Conservation (phyloP, 2,888 invertebrate species). For the Bellardia pandia region DNA sequence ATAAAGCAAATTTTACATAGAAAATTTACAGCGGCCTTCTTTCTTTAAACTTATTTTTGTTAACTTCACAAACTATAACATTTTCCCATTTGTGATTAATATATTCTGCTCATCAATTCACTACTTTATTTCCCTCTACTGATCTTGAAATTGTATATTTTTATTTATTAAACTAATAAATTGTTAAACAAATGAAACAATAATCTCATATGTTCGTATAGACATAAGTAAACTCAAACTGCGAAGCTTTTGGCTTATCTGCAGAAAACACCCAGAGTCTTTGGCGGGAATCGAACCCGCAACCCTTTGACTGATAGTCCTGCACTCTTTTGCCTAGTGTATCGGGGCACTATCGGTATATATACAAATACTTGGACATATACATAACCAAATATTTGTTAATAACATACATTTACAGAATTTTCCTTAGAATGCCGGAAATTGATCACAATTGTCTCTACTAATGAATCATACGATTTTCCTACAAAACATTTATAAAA, state of each 20-base stretch:
- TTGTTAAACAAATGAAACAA: background rate
- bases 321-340: background rate
- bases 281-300: no score
- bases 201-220: background rate
- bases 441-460: background rate
- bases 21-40: no score
- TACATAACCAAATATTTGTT: background rate
- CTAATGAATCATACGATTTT: slow-evolving; percentile 1
- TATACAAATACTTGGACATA: no score
- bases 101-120: background rate
- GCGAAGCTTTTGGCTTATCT: no score
- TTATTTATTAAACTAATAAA: slow-evolving; percentile 1
- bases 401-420: background rate
- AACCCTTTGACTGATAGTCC: no score
- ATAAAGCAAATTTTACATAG: no score
- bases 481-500: background rate
- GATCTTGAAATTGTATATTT: background rate
- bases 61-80: background rate
- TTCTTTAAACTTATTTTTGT: no score
- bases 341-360: background rate
- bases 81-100: background rate
- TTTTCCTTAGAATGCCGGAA: background rate
- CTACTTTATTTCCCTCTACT: background rate
- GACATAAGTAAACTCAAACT: background rate
- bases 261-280: no score